A percentile compares a stretch with the other conserved stretches of the same genome.
Conservation (phyloP, 2,113 vertebrate genomes). For the Connochaetes taurinus region DNA sequence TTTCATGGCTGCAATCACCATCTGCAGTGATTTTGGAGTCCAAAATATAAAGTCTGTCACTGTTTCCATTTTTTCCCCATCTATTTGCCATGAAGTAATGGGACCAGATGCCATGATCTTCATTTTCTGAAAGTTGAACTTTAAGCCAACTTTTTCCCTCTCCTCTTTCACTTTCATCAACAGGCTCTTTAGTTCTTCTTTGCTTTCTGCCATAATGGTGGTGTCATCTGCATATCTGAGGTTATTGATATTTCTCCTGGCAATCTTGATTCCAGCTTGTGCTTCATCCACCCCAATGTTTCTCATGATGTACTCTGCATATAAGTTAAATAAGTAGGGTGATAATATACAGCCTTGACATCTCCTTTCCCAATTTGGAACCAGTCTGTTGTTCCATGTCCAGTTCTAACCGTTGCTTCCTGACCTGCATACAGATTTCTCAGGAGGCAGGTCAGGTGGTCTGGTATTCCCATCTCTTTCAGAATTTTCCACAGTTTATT, state of each 20-base stretch:
- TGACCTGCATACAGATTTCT: neutral
- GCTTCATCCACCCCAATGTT: neutral
- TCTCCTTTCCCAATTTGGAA: neutral
- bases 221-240: neutral
- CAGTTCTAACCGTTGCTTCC: neutral
- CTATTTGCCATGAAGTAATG: neutral
- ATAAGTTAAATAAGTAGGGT: neutral
- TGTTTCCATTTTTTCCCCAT: neutral
- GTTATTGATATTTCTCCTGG: accelerated
- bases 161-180: neutral
- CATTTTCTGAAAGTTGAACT: neutral
- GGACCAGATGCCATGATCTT: neutral
- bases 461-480: neutral
- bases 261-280: neutral
- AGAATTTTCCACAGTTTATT: neutral
- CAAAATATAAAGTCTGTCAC: neutral
- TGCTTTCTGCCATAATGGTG: neutral
- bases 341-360: neutral
- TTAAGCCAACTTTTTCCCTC: neutral
- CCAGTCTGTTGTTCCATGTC: neutral
- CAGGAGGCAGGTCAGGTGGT: neutral
- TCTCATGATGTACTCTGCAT: neutral
- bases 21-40: neutral
- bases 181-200: neutral
- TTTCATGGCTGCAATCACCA: neutral